Evolutionary conservation across 2,113 vertebrate genomes (phyloP), one percentile per base, ranked within the genome.

Genomic region (Cairina moschata): DNA sequence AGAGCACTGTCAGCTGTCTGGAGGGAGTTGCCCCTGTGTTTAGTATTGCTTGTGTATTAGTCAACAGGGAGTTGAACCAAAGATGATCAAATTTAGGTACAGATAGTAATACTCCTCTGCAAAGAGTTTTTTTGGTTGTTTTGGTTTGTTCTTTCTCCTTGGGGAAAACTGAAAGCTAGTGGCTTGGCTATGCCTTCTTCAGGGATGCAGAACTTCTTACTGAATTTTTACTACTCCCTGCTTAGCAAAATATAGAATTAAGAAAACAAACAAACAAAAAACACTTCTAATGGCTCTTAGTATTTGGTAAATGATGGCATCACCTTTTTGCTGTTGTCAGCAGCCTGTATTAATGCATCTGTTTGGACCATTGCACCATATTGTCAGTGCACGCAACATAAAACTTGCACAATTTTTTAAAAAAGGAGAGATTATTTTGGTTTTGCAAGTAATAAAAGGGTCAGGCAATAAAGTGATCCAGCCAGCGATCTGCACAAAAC

Each of bases 21-120:
- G 59, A 68, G 46, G 29, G 26, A 29, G 8, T 25, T 0, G 2
- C 4, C 13, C 52, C 7, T 31, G 22, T 10, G 6, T 74, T 83
- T 42, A 20, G 34, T 65, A 8, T 2, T 21, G 17, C 1, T 1
- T 17, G 20, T 25, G 38, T 46, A 9, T 44, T 79, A 1, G 1
- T 26, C 21, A 18, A 8, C 22, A 29, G 16, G 22, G 23, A 4
- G 80, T 83, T 46, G 16, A 23, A 23, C 16, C 59, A 44, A 62
- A 82, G 72, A 72, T 22, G 18, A 6, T 71, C 52, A 52, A 18
- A 25, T 93, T 67, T 36, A 52, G 21, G 83, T 28, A 18, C 25
- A 63, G 46, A 25, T 25, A 22, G 29, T 9, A 11, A 42, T 36
- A 55, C 13, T 44, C 5, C 29, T 31, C 22, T 92, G 46, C 18